Percentiles rank a stretch among this genome's conserved stretches.
Conservation (phyloP, 2,797 vertebrate genomes). For the Acrossocheilus wenchowensis region DNA sequence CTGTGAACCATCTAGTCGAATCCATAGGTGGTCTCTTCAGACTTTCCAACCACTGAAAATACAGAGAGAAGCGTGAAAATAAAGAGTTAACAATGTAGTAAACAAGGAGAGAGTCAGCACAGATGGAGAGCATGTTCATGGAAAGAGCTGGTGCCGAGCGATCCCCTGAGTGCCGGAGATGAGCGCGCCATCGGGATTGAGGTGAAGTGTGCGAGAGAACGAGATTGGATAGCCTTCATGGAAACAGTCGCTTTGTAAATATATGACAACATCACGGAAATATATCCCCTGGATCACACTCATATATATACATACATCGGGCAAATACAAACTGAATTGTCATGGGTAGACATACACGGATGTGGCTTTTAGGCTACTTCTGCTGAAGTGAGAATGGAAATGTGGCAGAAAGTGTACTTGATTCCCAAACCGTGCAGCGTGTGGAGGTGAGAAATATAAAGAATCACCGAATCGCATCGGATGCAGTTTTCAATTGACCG, state of each 20-base stretch:
- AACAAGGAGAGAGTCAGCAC: constrained; percentile 63
- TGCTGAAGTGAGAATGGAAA: constrained; percentile 26
- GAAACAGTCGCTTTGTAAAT: constrained; percentile 8
- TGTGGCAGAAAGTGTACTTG: background rate
- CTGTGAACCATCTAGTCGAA: background rate
- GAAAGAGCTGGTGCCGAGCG: background rate
- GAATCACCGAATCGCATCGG: background rate
- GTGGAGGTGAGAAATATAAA: background rate
- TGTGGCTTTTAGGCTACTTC: background rate
- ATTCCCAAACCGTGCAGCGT: background rate
- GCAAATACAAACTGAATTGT: constrained; percentile 7
- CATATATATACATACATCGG: background rate
- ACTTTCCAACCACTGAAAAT: background rate
- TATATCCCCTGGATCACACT: constrained; percentile 24
- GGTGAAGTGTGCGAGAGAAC: constrained; percentile 19
- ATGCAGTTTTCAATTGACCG: background rate
- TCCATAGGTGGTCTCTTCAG: background rate
- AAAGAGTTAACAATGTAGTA: constrained; percentile 71
- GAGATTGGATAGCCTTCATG: constrained; percentile 11
- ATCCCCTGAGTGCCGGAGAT: constrained; percentile 3
- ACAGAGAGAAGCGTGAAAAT: constrained; percentile 17
- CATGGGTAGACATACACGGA: constrained; percentile 8
- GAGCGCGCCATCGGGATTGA: constrained; percentile 4
- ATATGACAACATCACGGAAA: constrained; percentile 14
- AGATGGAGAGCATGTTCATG: constrained; percentile 29